Conservation (phyloP, 2,797 vertebrate genomes). For the Amblyopsis hoosieri region DNA sequence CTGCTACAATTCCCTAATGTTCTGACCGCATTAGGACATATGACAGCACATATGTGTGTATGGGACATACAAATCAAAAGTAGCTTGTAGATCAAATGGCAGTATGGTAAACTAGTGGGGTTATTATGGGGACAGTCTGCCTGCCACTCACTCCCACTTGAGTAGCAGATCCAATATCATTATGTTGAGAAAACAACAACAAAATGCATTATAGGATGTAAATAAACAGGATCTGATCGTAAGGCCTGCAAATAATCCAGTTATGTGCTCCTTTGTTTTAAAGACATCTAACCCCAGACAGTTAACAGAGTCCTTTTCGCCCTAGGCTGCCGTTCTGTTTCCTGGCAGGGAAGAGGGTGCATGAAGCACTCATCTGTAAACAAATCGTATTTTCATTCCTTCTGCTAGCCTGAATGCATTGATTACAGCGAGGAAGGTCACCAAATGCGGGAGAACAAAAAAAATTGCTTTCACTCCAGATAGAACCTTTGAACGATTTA, state of each 20-base stretch:
- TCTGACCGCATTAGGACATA: conserved; percentile 8
- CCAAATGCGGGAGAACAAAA: conserved; percentile 39
- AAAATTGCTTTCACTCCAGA: conserved; percentile 23
- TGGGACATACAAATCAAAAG: background rate
- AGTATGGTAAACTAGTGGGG: background rate
- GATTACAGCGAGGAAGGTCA: conserved; percentile 56
- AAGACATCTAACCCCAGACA: conserved; percentile 58
- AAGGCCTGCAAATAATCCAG: conserved; percentile 36
- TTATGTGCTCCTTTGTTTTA: conserved; percentile 56
- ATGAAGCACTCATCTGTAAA: conserved; percentile 46
- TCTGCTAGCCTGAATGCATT: conserved; percentile 46
- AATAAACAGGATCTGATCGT: conserved; percentile 18
- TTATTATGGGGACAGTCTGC: background rate
- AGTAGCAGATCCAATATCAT: conserved; percentile 7
- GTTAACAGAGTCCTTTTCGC: conserved; percentile 52
- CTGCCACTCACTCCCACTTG: background rate
- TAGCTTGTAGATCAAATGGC: background rate
- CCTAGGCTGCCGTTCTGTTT: conserved; percentile 52
- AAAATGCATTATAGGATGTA: conserved; percentile 1
- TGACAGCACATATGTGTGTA: conserved; percentile 15
- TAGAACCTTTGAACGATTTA: conserved; percentile 22
- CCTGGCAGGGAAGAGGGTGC: conserved; percentile 49
- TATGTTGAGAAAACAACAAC: conserved; percentile 4
- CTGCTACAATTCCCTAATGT: background rate
- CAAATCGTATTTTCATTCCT: conserved; percentile 52